Conservation (phyloP, 2,113 vertebrate species). For the Manacus vitellinus region DNA sequence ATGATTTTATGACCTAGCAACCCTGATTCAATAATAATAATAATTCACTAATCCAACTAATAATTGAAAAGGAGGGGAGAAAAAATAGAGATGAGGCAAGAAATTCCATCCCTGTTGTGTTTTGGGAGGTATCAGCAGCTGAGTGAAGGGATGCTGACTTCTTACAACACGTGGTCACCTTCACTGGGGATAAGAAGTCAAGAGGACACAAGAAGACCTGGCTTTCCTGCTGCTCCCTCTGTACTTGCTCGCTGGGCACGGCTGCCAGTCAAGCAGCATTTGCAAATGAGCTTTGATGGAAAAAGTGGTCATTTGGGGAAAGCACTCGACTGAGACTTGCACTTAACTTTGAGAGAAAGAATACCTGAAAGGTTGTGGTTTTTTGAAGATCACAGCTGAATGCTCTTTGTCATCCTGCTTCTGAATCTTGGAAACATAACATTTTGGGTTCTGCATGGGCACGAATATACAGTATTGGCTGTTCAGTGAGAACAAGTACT, state of each 20-base stretch:
- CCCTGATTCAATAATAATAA: neutral
- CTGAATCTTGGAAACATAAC: neutral
- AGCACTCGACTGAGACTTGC: neutral
- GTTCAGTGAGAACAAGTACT: neutral
- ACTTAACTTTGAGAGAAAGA: neutral
- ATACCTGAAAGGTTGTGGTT: neutral
- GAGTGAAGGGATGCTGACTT: neutral
- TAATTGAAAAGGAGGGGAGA: neutral
- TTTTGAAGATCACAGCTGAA: neutral
- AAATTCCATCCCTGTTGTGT: neutral
- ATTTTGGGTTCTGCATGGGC: neutral
- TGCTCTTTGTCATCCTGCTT: neutral
- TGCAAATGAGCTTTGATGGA: neutral
- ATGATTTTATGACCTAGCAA: neutral
- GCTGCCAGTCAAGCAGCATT: neutral
- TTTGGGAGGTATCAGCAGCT: neutral
- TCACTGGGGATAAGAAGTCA: neutral
- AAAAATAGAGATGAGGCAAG: neutral
- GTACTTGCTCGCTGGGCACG: fast-evolving
- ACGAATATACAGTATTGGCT: neutral
- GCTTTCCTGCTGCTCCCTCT: neutral
- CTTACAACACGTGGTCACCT: neutral
- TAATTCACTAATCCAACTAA: neutral
- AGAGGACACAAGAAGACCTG: neutral
- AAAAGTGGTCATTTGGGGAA: neutral